A percentile compares a stretch with the other conserved stretches of the same genome.
Conservation (phyloP, 2,888 invertebrate species). For the Sepiola atlantica region DNA sequence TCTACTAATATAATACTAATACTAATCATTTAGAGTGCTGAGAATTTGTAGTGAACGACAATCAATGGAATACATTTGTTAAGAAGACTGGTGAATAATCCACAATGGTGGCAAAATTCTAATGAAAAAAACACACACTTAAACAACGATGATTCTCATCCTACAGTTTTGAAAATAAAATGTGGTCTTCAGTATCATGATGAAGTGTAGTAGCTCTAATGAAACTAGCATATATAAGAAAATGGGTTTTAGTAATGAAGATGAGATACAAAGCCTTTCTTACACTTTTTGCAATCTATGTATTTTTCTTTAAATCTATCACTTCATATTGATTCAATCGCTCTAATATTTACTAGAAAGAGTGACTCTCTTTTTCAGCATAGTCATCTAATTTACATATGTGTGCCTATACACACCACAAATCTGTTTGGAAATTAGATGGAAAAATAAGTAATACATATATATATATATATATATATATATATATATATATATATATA, state of each 20-base stretch:
- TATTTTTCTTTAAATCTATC: too few relatives aligned
- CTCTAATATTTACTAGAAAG: too few relatives aligned
- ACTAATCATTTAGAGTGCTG: neutral
- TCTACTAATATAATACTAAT: neutral
- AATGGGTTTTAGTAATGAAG: neutral
- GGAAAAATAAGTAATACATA: too few relatives aligned
- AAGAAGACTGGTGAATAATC: conserved; percentile 12
- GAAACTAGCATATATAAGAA: neutral
- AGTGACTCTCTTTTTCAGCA: too few relatives aligned
- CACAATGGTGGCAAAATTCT: conserved; percentile 12
- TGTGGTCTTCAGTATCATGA: neutral
- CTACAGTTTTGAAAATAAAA: neutral
- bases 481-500: too few relatives aligned
- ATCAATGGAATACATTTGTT: neutral
- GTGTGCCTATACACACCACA: too few relatives aligned
- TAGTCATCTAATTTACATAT: too few relatives aligned
- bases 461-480: too few relatives aligned
- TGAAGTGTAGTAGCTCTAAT: conserved; percentile 14
- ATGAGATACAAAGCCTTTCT: neutral
- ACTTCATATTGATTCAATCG: too few relatives aligned
- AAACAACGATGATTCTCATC: neutral
- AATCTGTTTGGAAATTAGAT: too few relatives aligned
- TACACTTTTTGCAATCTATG: neutral
- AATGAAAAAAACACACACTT: neutral
- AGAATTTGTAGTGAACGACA: neutral